Percentiles rank a stretch among this genome's conserved stretches.
phyloP scores from a whole-genome alignment of 2,113 vertebrate species.

The Sus scrofa region DNA sequence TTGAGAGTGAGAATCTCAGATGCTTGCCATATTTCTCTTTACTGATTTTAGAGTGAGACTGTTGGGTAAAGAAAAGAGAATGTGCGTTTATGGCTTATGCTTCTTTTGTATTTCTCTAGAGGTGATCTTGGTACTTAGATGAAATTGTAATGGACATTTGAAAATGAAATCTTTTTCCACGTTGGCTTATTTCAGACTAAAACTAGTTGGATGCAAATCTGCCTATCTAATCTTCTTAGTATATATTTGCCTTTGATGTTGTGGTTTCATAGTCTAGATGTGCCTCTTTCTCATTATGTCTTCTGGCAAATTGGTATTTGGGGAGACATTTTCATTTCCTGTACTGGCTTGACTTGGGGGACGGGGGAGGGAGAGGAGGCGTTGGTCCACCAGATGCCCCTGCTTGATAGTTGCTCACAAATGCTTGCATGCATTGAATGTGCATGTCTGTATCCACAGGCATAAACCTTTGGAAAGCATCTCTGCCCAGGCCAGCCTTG shows the following conservation, averaged over 20 bases:
- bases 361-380: not conserved
- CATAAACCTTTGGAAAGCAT: conserved; percentile 26
- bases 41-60: conserved; percentile 24
- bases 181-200: conserved; percentile 67
- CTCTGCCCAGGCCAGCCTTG: not conserved
- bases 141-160: conserved; percentile 73
- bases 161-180: conserved; percentile 59
- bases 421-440: not conserved
- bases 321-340: conserved; percentile 68
- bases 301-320: conserved; percentile 35
- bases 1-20: not conserved
- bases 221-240: conserved; percentile 80
- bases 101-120: conserved; percentile 62
- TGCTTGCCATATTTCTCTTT: not conserved
- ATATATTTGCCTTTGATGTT: conserved; percentile 77
- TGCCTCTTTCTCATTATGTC: conserved; percentile 37
- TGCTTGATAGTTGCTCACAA: not conserved
- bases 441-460: not conserved
- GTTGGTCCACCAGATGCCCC: conserved; percentile 35
- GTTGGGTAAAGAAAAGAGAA: conserved; percentile 44
- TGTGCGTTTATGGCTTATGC: not conserved
- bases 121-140: conserved; percentile 54
- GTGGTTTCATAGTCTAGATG: conserved; percentile 41
- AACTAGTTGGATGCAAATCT: conserved; percentile 74
- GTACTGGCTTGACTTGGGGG: not conserved